These are phyloP conservation scores for Sminthopsis crassicaudata DNA, from an alignment of 2,113 vertebrate genomes.

Conservation along the genomic window DNA sequence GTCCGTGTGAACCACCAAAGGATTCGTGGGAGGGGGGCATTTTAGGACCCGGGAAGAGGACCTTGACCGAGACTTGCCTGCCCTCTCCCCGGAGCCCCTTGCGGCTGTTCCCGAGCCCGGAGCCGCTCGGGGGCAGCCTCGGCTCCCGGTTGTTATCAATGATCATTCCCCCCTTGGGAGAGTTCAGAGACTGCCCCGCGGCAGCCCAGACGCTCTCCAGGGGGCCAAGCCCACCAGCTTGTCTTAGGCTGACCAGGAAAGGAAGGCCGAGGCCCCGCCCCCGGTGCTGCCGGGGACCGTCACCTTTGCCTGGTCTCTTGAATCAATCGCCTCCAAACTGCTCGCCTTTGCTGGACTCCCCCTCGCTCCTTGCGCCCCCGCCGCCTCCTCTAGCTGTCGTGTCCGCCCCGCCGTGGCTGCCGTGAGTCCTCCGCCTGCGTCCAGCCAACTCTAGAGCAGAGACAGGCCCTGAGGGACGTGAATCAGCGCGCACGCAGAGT, in stretches of 20 bases:
- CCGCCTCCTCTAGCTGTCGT: neutral
- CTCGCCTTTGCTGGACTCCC: neutral
- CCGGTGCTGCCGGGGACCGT: neutral
- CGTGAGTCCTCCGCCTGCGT: slow-evolving; percentile 65
- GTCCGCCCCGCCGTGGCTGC: slow-evolving; percentile 53
- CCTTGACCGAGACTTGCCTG: neutral
- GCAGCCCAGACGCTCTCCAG: neutral
- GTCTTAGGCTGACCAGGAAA: slow-evolving; percentile 30
- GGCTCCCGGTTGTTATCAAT: neutral
- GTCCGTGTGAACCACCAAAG: neutral
- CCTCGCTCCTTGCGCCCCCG: neutral
- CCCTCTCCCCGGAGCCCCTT: neutral
- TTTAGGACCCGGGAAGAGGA: neutral
- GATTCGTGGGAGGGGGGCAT: neutral
- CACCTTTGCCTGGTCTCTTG: slow-evolving; percentile 56
- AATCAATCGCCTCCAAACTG: neutral
- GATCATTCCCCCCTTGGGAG: neutral
- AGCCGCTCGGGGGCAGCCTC: neutral
- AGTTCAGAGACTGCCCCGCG: neutral
- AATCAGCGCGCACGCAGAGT: slow-evolving; percentile 13
- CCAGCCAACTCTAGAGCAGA: slow-evolving; percentile 26
- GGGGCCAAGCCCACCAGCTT: neutral
- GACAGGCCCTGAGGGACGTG: slow-evolving; percentile 31
- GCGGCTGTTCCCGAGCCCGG: neutral
- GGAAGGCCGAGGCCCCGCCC: slow-evolving; percentile 14